Evolutionary conservation across 2,888 invertebrate genomes (phyloP), one percentile per base, ranked within the genome.

Genomic region (Blastobasis adustella): DNA sequence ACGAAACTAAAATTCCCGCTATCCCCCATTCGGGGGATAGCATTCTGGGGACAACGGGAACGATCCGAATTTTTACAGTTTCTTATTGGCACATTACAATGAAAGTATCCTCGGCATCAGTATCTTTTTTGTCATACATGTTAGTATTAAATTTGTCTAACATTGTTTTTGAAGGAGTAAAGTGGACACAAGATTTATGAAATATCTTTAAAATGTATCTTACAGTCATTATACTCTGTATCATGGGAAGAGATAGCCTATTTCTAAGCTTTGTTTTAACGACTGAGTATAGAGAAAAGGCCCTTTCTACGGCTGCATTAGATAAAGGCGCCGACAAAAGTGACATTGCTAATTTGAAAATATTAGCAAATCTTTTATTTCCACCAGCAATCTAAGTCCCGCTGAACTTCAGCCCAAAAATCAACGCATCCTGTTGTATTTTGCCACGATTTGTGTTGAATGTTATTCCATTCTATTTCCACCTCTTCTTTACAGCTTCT

Each of bases 251-350:
- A 37, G 46, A 46, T 46, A 46, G 23, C 10, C 46, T 6, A 10
- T 46, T 46, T 10, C 37, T 46, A 6, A 46, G 46, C 10, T 46
- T 46, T n/a, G 10, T 46, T n/a, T 46, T 46, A n/a, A 46, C 10
- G 46, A 46, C 10, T 46, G 50, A 41, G 48, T 45, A 36, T 5
- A 48, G 5, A 43, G 46, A 52, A 23, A 49, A 52, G 8, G 49
- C 52, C 23, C 49, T 49, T 52, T 52, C 52, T 48, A 52, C 52
- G 23, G 23, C 6, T 38, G 52, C 52, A 39, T 52, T 48, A 23
- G 52, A 52, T 42, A 52, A n/a, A 39, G 52, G 52, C 41, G 40
- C 45, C 37, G 52, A 45, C 37, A 52, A 49, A 44, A 52, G 40
- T 42, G 52, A 37, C 45, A 52, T 41, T 9, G 41, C 52, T 39